phyloP scores from a whole-genome alignment of 1,140 invertebrate genomes.

The Nasonia longicornis region DNA sequence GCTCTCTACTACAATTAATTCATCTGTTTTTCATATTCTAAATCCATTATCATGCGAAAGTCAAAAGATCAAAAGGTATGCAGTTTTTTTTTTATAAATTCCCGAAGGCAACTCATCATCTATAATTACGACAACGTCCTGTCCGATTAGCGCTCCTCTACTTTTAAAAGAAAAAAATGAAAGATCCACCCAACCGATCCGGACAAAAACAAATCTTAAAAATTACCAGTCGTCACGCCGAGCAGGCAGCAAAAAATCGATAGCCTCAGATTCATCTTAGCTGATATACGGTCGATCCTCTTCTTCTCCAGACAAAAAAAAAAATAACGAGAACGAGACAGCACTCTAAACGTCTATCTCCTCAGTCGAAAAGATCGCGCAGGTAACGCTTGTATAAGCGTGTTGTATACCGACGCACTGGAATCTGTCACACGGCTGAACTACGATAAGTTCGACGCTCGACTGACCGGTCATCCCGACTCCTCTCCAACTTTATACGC shows the following conservation, averaged over 20 bases:
- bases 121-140: not conserved
- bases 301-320: not conserved
- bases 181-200: not conserved
- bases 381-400: not conserved
- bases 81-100: not conserved
- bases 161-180: not conserved
- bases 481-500: conserved; percentile 29
- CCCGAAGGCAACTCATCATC: not conserved
- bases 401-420: not conserved
- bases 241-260: conserved; percentile 21
- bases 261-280: not conserved
- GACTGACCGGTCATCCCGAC: conserved; percentile 16
- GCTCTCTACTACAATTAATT: not conserved
- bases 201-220: not conserved
- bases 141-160: no score
- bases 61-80: not conserved
- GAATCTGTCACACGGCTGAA: not conserved
- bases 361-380: not conserved
- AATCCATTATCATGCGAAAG: not conserved
- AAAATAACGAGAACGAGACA: not conserved
- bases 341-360: not conserved
- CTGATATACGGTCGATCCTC: not conserved
- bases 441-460: conserved; percentile 1
- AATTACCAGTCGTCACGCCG: conserved; percentile 1
- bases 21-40: no score